Conservation (phyloP, 2,113 vertebrate species). For the Centropus bengalensis region DNA sequence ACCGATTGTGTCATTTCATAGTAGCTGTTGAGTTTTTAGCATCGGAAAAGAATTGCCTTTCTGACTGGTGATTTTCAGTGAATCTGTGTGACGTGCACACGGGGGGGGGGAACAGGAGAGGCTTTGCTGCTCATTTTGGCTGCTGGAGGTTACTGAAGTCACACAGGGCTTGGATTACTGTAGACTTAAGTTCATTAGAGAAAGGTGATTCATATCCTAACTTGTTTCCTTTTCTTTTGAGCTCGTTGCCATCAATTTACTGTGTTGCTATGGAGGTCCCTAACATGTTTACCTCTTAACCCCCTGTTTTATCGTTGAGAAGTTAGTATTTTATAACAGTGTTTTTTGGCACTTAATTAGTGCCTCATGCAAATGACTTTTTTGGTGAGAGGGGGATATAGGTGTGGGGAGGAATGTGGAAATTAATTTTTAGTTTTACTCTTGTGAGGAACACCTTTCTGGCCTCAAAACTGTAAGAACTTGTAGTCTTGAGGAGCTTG, state of each 20-base stretch:
- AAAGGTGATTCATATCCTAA: not conserved
- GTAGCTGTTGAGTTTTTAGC: not conserved
- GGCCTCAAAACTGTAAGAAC: not conserved
- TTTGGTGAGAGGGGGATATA: not conserved
- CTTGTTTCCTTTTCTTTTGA: not conserved
- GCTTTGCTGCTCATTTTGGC: not conserved
- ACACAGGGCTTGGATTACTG: not conserved
- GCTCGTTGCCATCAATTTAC: not conserved
- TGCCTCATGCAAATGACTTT: not conserved
- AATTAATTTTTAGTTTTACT: not conserved
- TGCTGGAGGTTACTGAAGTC: not conserved
- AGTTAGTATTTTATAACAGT: not conserved
- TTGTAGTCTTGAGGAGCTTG: not conserved
- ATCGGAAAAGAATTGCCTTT: not conserved
- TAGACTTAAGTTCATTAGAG: not conserved
- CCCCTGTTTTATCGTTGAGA: not conserved
- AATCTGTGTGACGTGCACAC: not conserved
- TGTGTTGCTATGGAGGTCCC: not conserved
- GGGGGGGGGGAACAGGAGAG: rapidly evolving
- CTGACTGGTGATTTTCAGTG: not conserved
- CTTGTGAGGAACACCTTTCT: not conserved
- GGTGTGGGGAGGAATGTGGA: not conserved
- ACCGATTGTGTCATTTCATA: not conserved
- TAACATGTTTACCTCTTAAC: not conserved
- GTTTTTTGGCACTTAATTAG: not conserved